These are phyloP conservation scores for Willisornis vidua DNA, from an alignment of 2,113 vertebrate species.

Conservation along the genomic window DNA sequence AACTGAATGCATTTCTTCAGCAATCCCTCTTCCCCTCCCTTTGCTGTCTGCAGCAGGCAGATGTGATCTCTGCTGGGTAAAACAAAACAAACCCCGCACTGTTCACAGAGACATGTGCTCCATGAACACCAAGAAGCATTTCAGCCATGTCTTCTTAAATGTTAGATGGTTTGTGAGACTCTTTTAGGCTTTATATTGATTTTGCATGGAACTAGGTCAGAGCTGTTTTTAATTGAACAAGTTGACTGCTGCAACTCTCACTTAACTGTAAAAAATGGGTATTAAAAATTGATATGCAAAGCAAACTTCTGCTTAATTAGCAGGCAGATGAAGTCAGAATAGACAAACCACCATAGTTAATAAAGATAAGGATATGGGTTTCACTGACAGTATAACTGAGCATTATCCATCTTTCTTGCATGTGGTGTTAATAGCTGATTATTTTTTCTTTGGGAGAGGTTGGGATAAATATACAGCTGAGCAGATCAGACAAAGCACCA, in stretches of 20 bases:
- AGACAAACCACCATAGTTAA: constrained; percentile 16
- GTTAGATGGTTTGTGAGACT: constrained; percentile 1
- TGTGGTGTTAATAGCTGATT: not conserved
- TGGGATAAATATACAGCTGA: not conserved
- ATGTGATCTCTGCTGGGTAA: not conserved
- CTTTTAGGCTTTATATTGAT: constrained; percentile 53
- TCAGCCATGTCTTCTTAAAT: constrained; percentile 19
- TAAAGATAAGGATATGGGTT: constrained; percentile 32
- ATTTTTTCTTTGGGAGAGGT: not conserved
- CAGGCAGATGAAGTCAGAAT: constrained; percentile 51
- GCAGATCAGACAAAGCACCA: not conserved
- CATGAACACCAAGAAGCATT: not conserved
- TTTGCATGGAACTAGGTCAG: constrained; percentile 76
- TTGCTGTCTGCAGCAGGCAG: not conserved
- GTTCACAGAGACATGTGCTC: not conserved
- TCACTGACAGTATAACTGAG: not conserved
- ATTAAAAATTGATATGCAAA: constrained; percentile 77
- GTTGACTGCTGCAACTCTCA: constrained; percentile 49
- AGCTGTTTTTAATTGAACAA: constrained; percentile 62
- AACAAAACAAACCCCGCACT: not conserved
- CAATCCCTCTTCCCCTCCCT: not conserved
- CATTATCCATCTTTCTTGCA: not conserved
- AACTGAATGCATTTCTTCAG: not conserved
- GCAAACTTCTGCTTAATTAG: constrained; percentile 72
- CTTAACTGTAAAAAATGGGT: constrained; percentile 57